These are phyloP conservation scores for Zapus hudsonius DNA, from an alignment of 2,113 vertebrate genomes.

Conservation along the genomic window DNA sequence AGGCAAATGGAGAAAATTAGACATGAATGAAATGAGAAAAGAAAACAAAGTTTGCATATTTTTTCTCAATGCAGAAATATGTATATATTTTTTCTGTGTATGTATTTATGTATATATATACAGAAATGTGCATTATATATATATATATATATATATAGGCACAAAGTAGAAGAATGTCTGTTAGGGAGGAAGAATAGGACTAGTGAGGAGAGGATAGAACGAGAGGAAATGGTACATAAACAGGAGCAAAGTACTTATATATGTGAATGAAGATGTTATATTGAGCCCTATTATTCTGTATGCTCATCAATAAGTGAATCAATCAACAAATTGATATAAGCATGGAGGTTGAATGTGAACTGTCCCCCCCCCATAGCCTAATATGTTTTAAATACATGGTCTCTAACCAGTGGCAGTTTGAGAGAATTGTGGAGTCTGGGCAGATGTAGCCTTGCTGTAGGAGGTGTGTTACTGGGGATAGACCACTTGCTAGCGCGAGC, in stretches of 20 bases:
- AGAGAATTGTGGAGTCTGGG: no score
- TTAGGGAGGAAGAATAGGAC: neutral
- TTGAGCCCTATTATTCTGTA: neutral
- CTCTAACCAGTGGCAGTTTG: no score
- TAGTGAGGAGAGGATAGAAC: neutral
- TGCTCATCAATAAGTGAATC: neutral
- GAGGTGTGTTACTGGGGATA: no score
- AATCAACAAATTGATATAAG: no score
- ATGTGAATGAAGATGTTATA: neutral
- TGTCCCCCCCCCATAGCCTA: no score
- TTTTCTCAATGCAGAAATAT: neutral
- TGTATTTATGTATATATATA: neutral
- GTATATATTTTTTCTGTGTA: no score
- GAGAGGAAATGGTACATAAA: neutral
- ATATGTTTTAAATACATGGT: no score
- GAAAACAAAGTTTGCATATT: neutral
- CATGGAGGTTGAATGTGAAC: no score
- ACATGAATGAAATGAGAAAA: neutral
- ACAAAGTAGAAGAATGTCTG: neutral
- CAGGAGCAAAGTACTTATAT: neutral
- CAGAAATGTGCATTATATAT: no score
- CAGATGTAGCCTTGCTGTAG: neutral
- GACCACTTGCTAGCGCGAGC: no score
- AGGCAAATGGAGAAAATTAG: neutral
- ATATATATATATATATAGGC: neutral